These are phyloP conservation scores for Byasa hedistus DNA, from an alignment of 2,888 invertebrate species.

Conservation along the genomic window DNA sequence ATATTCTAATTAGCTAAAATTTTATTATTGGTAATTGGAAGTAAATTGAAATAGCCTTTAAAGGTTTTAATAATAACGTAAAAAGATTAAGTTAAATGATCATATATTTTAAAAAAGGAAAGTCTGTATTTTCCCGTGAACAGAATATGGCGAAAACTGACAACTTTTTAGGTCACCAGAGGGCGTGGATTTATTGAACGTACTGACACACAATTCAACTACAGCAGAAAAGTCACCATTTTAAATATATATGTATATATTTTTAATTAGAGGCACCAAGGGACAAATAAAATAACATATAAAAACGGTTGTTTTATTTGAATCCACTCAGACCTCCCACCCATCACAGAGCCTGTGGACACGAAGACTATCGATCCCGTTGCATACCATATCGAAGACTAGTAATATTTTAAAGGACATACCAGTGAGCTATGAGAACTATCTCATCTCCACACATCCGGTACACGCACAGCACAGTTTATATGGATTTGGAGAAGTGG, in stretches of 20 bases:
- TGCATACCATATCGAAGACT: background rate
- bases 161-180: constrained; percentile 42
- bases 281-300: constrained; percentile 1
- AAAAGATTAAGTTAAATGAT: too few relatives aligned
- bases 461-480: constrained; percentile 42
- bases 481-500: constrained; percentile 37
- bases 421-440: constrained; percentile 56
- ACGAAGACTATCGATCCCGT: constrained; percentile 7
- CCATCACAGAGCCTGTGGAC: background rate
- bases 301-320: background rate
- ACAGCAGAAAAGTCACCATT: background rate
- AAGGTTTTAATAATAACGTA: too few relatives aligned
- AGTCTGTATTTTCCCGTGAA: background rate
- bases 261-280: background rate
- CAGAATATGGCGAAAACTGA: background rate
- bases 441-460: constrained; percentile 68
- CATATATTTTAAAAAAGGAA: background rate
- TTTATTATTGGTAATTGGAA: background rate
- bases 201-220: constrained; percentile 13
- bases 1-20: background rate
- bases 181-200: constrained; percentile 34
- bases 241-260: background rate
- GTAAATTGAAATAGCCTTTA: too few relatives aligned
- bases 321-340: background rate
- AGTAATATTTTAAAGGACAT: constrained; percentile 38